Conservation (phyloP, 2,797 vertebrate species). For the Avahi laniger region DNA sequence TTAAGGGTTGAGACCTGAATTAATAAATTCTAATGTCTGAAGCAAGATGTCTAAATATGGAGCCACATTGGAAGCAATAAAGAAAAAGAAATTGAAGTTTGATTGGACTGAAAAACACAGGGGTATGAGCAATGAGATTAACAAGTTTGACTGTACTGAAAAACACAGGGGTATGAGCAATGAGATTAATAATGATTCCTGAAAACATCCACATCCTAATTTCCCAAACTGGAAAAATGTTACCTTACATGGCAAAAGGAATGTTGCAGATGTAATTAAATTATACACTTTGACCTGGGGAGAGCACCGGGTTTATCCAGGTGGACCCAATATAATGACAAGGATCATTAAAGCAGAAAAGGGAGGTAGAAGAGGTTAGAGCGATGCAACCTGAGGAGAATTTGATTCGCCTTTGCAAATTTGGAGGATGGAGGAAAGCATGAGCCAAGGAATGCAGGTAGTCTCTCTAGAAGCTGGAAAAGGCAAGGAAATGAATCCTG, state of each 20-base stretch:
- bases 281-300: not conserved
- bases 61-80: not conserved
- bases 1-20: not conserved
- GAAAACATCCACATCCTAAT: not conserved
- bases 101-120: not conserved
- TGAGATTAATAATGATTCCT: not conserved
- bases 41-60: not conserved
- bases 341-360: not conserved
- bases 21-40: slow-evolving; percentile 41
- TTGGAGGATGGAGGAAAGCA: not conserved
- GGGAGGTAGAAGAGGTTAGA: not conserved
- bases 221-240: not conserved
- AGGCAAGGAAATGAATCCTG: not conserved
- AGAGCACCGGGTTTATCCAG: not conserved
- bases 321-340: not conserved
- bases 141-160: not conserved
- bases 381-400: not conserved
- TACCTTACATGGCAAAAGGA: not conserved
- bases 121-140: not conserved
- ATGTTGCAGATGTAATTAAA: not conserved
- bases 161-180: not conserved
- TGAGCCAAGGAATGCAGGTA: not conserved
- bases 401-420: not conserved
- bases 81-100: not conserved
- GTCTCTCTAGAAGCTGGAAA: not conserved